Percentiles rank a stretch among this genome's conserved stretches.
Evolutionary conservation across 2,888 invertebrate genomes (phyloP).

Genomic region (Cyclophora punctaria): DNA sequence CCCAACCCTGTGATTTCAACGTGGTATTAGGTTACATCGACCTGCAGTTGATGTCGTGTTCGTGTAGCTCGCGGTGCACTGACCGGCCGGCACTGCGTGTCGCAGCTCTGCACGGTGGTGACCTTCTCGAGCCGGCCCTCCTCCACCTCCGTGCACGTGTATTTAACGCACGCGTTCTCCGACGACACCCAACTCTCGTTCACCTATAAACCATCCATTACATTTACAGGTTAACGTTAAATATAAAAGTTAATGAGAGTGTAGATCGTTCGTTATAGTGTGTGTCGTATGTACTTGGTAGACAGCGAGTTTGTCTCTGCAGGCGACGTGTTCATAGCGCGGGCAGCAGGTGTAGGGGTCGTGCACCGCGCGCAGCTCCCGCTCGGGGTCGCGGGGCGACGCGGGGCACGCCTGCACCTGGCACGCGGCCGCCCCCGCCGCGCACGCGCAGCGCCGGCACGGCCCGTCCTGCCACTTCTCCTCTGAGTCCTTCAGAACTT

Average conservation of each 20-base stretch:
- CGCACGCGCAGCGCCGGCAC: slow-evolving; percentile 79
- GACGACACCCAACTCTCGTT: slow-evolving; percentile 77
- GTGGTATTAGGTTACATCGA: slow-evolving; percentile 6
- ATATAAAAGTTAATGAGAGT: too few species aligned
- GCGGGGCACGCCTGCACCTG: slow-evolving; percentile 66
- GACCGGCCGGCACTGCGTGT: slow-evolving; percentile 53
- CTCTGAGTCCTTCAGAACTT: slow-evolving; percentile 70
- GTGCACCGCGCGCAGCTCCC: slow-evolving; percentile 68
- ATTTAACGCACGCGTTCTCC: slow-evolving; percentile 72
- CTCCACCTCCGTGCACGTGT: slow-evolving; percentile 60
- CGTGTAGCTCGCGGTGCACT: slow-evolving; percentile 7
- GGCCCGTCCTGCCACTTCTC: slow-evolving; percentile 82
- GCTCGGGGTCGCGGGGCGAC: slow-evolving; percentile 64
- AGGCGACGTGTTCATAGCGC: slow-evolving; percentile 71
- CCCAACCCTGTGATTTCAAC: slow-evolving; percentile 70
- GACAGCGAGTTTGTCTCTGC: slow-evolving; percentile 61
- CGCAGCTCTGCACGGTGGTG: slow-evolving; percentile 72
- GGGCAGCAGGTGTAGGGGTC: slow-evolving; percentile 80
- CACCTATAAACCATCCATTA: slow-evolving; percentile 33
- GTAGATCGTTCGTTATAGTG: too few species aligned
- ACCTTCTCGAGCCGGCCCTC: slow-evolving; percentile 67
- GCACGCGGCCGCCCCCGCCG: slow-evolving; percentile 54
- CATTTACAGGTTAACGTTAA: too few species aligned
- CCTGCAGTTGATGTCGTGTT: neutral
- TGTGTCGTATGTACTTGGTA: slow-evolving; percentile 49